Base-by-base conservation (phyloP, 2,113 vertebrate species). In the Emydura subglobosa region DNA sequence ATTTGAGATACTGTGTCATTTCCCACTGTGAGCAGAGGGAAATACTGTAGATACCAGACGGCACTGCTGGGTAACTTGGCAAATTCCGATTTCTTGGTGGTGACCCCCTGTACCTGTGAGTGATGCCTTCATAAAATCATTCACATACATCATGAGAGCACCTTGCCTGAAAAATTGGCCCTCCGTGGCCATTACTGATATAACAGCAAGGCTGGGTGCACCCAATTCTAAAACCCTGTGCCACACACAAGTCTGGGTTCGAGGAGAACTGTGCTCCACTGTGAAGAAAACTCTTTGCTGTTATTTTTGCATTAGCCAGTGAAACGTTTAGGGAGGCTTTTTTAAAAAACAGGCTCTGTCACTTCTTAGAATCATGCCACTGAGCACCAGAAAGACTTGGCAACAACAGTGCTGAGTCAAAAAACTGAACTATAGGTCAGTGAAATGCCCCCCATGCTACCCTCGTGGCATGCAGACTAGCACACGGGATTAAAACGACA, bases 361-460 rank as follows among this genome's bases (percentile, higher is more conserved):
- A 87, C 96, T 95, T 96, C 90, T 89, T 0, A 92, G 91, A 93
- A 92, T 79, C 89, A 96, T 94, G 90, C 92, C 85, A 89, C 90
- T 96, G 91, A 95, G 72, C 96, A 96, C 90, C 53, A 94, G 96
- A 88, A 93, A 92, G 21, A 86, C 78, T 34, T 92, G 72, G 72
- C 34, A 92, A 94, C 22, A 93, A 90, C 88, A 94, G 21, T 61
- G 85, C 29, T 86, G 81, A 42, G 78, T 81, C 80, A 93, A n/a
- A 29, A 90, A 96, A 94, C 19, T 72, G 74, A 96, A 78, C 80
- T 90, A 86, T 34, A 21, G 42, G 91, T 94, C 88, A 85, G 79
- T 90, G 90, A 97, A 95, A 78, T 79, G 42, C 24, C n/a, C 39
- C 22, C 24, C 87, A 79, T 89, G 55, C 91, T 55, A 27, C 89